Conservation (phyloP, 2,113 vertebrate species). For the Elanus axillaris region DNA sequence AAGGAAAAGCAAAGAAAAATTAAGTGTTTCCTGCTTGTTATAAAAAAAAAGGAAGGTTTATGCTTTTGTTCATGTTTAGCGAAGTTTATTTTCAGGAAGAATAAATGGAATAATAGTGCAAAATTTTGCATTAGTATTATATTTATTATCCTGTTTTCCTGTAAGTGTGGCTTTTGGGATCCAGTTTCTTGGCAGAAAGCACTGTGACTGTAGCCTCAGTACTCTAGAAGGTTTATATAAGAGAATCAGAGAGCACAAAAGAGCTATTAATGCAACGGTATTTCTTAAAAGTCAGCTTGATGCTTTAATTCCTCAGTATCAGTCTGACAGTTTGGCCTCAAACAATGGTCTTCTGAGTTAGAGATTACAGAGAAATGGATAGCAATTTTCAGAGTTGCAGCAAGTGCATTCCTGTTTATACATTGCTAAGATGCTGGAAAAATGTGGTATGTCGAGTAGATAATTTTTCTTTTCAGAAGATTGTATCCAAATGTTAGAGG, state of each 20-base stretch:
- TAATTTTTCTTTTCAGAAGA: neutral
- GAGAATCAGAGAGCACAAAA: neutral
- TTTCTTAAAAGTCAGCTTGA: neutral
- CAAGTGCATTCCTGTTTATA: neutral
- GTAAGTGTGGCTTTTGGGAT: constrained; percentile 31
- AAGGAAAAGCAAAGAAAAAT: neutral
- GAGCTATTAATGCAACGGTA: neutral
- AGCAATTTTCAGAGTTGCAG: neutral
- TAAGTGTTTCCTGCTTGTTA: neutral
- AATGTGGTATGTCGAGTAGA: neutral
- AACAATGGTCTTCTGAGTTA: neutral
- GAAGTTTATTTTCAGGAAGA: neutral
- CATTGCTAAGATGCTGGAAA: neutral
- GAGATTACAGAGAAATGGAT: neutral
- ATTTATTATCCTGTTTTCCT: neutral
- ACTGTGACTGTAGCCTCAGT: neutral
- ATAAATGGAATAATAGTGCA: neutral
- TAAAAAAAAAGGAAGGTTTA: neutral
- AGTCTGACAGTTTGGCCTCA: neutral
- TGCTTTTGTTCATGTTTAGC: neutral
- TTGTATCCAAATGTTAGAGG: neutral
- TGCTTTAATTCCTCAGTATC: neutral
- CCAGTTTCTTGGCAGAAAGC: constrained; percentile 7
- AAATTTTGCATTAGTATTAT: neutral
- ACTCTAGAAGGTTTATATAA: neutral